phyloP scores from a whole-genome alignment of 92 coral and sea anemone genomes.

The Porites divaricata region DNA sequence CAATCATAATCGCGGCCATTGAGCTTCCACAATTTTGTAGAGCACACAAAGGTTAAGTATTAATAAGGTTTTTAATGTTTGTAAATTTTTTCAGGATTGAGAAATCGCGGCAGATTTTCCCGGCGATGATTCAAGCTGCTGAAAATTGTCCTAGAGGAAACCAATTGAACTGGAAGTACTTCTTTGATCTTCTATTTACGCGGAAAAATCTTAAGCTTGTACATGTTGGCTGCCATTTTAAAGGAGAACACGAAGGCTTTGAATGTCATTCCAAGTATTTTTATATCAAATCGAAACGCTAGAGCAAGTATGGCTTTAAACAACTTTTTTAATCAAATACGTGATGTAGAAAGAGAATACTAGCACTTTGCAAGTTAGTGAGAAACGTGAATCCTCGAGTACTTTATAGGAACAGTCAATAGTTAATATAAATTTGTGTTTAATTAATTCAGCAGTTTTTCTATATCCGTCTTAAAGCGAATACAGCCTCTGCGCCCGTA shows the following conservation, averaged over 20 bases:
- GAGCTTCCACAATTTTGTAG: too few relatives aligned
- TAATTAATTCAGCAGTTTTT: too few relatives aligned
- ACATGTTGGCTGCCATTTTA: conserved; percentile 91
- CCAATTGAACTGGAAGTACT: conserved; percentile 88
- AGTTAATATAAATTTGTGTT: too few relatives aligned
- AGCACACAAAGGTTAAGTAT: too few relatives aligned
- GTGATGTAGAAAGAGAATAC: too few relatives aligned
- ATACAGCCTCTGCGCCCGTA: too few relatives aligned
- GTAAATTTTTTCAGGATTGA: conserved; percentile 78
- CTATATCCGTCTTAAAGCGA: too few relatives aligned
- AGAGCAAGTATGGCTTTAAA: not conserved
- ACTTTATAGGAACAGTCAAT: too few relatives aligned
- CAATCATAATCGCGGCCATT: too few relatives aligned
- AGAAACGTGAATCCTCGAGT: too few relatives aligned
- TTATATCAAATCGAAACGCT: conserved; percentile 42
- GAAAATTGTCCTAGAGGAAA: conserved; percentile 79
- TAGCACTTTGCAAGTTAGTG: too few relatives aligned
- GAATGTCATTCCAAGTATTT: conserved; percentile 70
- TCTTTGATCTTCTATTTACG: conserved; percentile 88
- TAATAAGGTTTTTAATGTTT: not conserved
- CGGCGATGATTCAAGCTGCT: conserved; percentile 76
- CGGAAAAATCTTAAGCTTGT: conserved; percentile 89
- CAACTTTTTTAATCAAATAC: not conserved
- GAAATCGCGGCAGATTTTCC: conserved; percentile 91
- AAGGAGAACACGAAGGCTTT: conserved; percentile 85